Evolutionary conservation across 2,888 invertebrate genomes (phyloP).

Genomic region (Phragmatobia fuliginosa): DNA sequence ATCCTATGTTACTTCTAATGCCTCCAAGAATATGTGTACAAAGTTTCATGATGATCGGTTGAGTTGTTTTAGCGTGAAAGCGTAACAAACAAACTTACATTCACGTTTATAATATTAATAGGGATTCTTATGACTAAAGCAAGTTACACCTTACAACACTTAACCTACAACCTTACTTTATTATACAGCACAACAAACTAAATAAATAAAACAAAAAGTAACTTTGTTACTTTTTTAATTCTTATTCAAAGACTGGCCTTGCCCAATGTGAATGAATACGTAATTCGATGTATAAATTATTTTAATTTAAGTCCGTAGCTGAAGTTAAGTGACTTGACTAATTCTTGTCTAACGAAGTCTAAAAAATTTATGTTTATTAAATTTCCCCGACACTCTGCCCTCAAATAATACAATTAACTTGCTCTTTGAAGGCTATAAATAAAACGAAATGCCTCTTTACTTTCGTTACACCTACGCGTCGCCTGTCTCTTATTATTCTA

Average conservation of each 20-base stretch:
- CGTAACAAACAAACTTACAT: too few species aligned
- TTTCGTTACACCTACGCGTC: neutral
- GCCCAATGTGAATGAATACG: neutral
- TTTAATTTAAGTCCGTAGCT: neutral
- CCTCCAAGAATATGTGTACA: too few species aligned
- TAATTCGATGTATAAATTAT: neutral
- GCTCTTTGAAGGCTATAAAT: slow-evolving; percentile 19
- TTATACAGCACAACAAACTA: neutral
- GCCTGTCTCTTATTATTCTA: neutral
- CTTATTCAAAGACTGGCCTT: neutral
- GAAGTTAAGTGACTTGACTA: neutral
- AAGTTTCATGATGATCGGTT: too few species aligned
- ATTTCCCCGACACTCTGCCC: neutral
- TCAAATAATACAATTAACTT: slow-evolving; percentile 12
- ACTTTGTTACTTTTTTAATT: neutral
- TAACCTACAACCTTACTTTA: too few species aligned
- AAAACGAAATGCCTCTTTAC: neutral
- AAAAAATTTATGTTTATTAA: slow-evolving; percentile 1
- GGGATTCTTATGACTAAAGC: too few species aligned
- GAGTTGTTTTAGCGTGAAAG: too few species aligned
- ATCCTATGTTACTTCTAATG: too few species aligned
- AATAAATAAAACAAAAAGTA: neutral
- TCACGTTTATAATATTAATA: too few species aligned
- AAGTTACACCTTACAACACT: too few species aligned
- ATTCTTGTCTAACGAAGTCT: neutral